A percentile compares a stretch with the other conserved stretches of the same genome.
Evolutionary conservation across 2,113 vertebrate species (phyloP).

Genomic region (Ramphastos sulfuratus): DNA sequence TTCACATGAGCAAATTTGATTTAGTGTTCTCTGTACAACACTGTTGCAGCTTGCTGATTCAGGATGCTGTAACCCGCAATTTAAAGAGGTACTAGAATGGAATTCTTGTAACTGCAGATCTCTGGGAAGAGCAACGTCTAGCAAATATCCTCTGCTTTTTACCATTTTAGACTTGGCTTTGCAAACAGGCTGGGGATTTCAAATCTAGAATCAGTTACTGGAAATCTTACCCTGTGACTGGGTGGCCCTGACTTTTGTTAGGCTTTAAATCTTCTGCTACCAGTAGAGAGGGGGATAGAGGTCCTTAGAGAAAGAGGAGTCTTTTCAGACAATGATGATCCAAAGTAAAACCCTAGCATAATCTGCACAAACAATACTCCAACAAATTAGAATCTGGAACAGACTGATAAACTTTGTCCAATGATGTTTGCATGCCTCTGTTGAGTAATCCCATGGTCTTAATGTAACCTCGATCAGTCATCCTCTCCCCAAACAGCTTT

Average conservation of each 20-base stretch:
- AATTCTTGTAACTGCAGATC: slow-evolving; percentile 22
- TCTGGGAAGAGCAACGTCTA: neutral
- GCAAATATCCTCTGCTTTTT: slow-evolving; percentile 22
- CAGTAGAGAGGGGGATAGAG: slow-evolving; percentile 48
- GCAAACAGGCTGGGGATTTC: slow-evolving; percentile 38
- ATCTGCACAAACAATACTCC: slow-evolving; percentile 59
- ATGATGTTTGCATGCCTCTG: neutral
- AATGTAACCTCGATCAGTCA: slow-evolving; percentile 20
- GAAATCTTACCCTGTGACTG: slow-evolving; percentile 48
- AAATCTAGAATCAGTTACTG: slow-evolving; percentile 62
- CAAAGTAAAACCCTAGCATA: slow-evolving; percentile 46
- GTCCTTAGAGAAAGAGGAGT: slow-evolving; percentile 40
- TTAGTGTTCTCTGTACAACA: neutral
- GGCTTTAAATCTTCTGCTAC: slow-evolving; percentile 66
- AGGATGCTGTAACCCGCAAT: slow-evolving; percentile 18
- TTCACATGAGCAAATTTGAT: neutral
- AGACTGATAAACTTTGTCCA: slow-evolving; percentile 52
- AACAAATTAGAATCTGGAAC: slow-evolving; percentile 68
- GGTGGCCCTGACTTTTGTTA: slow-evolving; percentile 53
- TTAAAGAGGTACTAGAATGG: neutral
- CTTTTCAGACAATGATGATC: slow-evolving; percentile 53
- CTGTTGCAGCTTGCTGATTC: neutral
- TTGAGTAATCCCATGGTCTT: slow-evolving; percentile 20
- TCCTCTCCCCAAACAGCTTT: neutral
- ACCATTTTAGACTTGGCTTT: slow-evolving; percentile 54